Percentiles rank a stretch among this genome's conserved stretches.
Evolutionary conservation across 2,888 invertebrate species (phyloP).

Genomic region (Perithous albicinctus): DNA sequence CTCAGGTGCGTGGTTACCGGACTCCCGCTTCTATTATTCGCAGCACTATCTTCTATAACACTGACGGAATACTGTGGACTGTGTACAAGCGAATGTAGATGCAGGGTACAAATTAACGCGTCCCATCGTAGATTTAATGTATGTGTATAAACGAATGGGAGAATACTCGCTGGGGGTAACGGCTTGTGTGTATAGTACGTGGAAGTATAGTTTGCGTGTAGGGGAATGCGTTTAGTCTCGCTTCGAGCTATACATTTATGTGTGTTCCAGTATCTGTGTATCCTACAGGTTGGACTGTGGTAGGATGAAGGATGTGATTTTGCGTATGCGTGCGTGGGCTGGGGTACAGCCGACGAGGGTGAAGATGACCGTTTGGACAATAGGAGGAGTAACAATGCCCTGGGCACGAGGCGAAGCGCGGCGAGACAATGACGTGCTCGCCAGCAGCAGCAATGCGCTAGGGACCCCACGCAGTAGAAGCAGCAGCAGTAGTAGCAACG

Average conservation of each 20-base stretch:
- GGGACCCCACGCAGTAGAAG: slow-evolving; percentile 2
- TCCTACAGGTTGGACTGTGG: slow-evolving; percentile 36
- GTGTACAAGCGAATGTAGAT: not conserved
- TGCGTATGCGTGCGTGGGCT: slow-evolving; percentile 3
- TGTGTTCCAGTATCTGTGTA: slow-evolving; percentile 7
- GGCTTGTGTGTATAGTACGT: slow-evolving; percentile 11
- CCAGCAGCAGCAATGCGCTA: slow-evolving; percentile 37
- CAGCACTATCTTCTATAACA: not conserved
- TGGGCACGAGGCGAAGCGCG: slow-evolving; percentile 77
- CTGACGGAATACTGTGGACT: not conserved
- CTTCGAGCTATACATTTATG: slow-evolving; percentile 13
- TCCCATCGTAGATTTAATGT: slow-evolving; percentile 5
- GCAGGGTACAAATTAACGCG: slow-evolving; percentile 11
- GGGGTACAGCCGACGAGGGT: slow-evolving; percentile 33
- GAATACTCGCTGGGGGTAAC: slow-evolving; percentile 11
- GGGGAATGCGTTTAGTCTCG: slow-evolving; percentile 26
- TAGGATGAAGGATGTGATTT: slow-evolving; percentile 45
- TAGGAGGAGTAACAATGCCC: slow-evolving; percentile 81
- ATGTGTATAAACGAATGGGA: not conserved
- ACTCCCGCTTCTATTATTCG: not conserved
- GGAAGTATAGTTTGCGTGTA: slow-evolving; percentile 6
- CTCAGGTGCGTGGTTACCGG: not conserved
- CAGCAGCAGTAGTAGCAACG: slow-evolving; percentile 56
- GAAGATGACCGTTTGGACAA: slow-evolving; percentile 75
- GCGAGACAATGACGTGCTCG: slow-evolving; percentile 79